A percentile compares a stretch with the other conserved stretches of the same genome.
These are phyloP conservation scores for Nephrotoma flavescens DNA, from an alignment of 2,888 invertebrate species.

Conservation along the genomic window DNA sequence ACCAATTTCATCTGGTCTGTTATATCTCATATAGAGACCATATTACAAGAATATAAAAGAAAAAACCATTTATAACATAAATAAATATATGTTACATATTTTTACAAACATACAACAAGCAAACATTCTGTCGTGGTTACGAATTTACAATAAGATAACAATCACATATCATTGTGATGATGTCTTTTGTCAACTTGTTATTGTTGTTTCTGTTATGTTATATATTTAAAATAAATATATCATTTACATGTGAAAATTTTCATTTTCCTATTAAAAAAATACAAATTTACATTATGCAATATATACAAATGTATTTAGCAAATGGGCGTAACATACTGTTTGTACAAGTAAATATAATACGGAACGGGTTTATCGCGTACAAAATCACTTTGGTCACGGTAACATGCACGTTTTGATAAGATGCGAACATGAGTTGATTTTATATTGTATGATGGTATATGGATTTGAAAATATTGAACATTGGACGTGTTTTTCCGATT, in stretches of 20 bases:
- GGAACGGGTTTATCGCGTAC: neutral
- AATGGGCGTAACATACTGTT: neutral
- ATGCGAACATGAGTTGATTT: neutral
- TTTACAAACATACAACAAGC: neutral
- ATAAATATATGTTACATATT: neutral
- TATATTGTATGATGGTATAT: neutral
- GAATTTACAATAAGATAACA: neutral
- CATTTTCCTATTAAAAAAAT: neutral
- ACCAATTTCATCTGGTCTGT: too few relatives aligned
- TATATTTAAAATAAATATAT: neutral
- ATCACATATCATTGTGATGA: neutral
- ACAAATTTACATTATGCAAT: neutral
- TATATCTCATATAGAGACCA: too few relatives aligned
- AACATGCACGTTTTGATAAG: neutral
- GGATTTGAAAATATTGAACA: neutral
- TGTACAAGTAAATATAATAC: neutral
- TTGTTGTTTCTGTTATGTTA: neutral
- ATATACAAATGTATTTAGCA: neutral
- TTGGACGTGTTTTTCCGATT: neutral
- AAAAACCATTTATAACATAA: neutral
- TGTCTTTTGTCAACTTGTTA: neutral
- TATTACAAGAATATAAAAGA: too few relatives aligned
- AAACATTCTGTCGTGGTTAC: neutral
- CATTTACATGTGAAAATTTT: neutral
- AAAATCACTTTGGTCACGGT: neutral